Evolutionary conservation across 2,113 vertebrate species (phyloP).

Genomic region (Rutilus rutilus): DNA sequence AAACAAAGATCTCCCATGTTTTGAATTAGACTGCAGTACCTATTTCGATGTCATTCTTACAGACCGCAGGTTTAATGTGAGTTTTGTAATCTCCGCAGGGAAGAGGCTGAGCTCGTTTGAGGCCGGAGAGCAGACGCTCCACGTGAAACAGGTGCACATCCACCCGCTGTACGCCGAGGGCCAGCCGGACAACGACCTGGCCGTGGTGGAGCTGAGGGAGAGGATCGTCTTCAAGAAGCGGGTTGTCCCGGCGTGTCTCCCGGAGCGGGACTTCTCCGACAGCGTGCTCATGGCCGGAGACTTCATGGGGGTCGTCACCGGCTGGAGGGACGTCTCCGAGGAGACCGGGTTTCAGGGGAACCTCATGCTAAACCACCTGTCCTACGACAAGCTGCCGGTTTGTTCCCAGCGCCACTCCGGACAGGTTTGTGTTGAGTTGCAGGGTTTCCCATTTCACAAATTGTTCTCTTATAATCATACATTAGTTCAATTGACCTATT

Average conservation of each 20-base stretch:
- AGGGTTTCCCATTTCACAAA: not conserved
- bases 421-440: conserved; percentile 34
- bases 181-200: conserved; percentile 72
- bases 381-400: conserved; percentile 61
- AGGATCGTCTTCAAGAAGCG: conserved; percentile 67
- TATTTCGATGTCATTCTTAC: no score
- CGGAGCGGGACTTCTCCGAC: conserved; percentile 76
- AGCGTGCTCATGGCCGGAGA: conserved; percentile 67
- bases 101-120: conserved; percentile 55
- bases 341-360: conserved; percentile 43
- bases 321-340: conserved; percentile 65
- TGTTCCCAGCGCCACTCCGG: conserved; percentile 65
- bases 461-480: not conserved
- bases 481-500: no score
- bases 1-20: no score
- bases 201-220: conserved; percentile 71
- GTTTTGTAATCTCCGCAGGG: conserved; percentile 55
- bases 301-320: conserved; percentile 64
- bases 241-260: conserved; percentile 68
- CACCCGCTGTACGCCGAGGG: conserved; percentile 68
- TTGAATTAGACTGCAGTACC: no score
- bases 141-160: conserved; percentile 55
- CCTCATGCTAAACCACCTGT: conserved; percentile 69
- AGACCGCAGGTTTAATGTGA: no score
- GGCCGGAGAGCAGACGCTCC: conserved; percentile 56